A percentile compares a stretch with the other conserved stretches of the same genome.
phyloP scores from a whole-genome alignment of 2,797 vertebrate genomes.

The Rhodeus uyekii region DNA sequence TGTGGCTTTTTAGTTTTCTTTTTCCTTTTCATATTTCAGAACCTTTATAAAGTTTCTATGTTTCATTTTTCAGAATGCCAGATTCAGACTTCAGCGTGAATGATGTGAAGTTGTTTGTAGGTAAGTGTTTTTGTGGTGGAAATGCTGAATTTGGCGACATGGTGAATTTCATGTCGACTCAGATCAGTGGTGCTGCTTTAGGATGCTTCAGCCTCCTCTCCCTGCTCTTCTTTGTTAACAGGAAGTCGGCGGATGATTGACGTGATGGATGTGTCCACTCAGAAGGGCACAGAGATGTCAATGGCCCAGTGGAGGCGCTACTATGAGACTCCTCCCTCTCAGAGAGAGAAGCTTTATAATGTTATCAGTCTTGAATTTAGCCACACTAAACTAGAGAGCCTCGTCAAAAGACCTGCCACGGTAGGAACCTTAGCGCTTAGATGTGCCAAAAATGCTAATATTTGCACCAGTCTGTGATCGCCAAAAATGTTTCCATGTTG shows the following conservation, averaged over 20 bases:
- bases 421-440: constrained; percentile 66
- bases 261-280: constrained; percentile 97
- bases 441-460: not conserved
- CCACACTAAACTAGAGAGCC: constrained; percentile 94
- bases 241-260: constrained; percentile 95
- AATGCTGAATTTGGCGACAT: not conserved
- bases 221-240: constrained; percentile 55
- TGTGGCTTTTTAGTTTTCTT: not conserved
- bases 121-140: constrained; percentile 73
- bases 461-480: not conserved
- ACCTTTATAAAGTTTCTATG: not conserved
- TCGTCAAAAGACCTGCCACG: constrained; percentile 88
- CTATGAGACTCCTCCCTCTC: constrained; percentile 89
- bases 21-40: not conserved
- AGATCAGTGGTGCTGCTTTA: not conserved
- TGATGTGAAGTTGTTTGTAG: constrained; percentile 93
- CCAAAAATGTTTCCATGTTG: not conserved
- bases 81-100: constrained; percentile 92
- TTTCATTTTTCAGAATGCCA: constrained; percentile 86
- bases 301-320: constrained; percentile 98
- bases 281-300: constrained; percentile 97
- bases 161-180: too few relatives aligned
- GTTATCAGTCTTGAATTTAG: constrained; percentile 99
- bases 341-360: constrained; percentile 93
- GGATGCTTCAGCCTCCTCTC: not conserved